Base-by-base conservation (phyloP, 1,140 invertebrate species). In the Drosophila insularis region DNA sequence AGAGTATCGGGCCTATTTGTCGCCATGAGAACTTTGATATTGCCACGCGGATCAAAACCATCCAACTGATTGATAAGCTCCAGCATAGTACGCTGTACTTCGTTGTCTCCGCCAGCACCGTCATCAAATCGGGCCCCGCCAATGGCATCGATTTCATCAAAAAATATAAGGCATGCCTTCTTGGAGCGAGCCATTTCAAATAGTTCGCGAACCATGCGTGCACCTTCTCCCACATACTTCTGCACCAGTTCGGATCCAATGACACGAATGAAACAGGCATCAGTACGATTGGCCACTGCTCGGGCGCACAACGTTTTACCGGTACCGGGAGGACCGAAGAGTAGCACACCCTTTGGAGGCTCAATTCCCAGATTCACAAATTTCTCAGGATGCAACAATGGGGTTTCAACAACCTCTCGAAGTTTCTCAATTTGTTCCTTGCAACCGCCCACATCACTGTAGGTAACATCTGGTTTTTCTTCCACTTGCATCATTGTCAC, bases 401-500 rank as follows among this genome's bases (percentile, higher is more conserved):
- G 99, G 8, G 98, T 99, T 93, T 99, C 99, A 0, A 99, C 98
- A 39, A 99, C 99, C 95, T 99, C 99, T 74, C 99, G 93, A 2
- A 99, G 93, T 93, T 99, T 99, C 86, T 99, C 99, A 87, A 99
- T 99, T 93, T 99, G 98, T 93, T 99, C 99, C 93, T 99, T 99
- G 91, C 99, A 99, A 0, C 99, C 98, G 74, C 99, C 99, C 10
- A 99, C 98, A 93, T 99, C 99, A 90, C 97, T 98, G 92, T 99
- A 99, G 1, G 99, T 99, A 0, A 99, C 99, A 94, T 99, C 99
- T 5, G 99, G 99, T 91, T 99, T 99, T 91, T 99, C 99, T 93
- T 99, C 99, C 1, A 99, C 97, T 93, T 99, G 99, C 99, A 99
- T 99, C 99, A 99, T 99, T 0, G 99, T 99, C 0, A 99, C 99